Conservation (phyloP, 1,140 invertebrate genomes). For the Hyles euphorbiae region DNA sequence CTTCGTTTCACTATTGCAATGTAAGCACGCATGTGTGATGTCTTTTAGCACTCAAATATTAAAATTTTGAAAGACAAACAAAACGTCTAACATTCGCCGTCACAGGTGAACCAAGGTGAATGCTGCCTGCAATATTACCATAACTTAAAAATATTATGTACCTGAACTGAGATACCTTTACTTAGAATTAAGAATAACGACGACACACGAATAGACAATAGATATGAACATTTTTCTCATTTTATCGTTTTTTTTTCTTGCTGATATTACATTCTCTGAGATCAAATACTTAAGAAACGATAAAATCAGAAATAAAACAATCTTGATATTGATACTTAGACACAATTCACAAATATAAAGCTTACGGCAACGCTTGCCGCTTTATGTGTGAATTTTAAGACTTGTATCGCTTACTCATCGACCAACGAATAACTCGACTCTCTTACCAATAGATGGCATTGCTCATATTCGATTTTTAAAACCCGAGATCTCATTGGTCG, state of each 20-base stretch:
- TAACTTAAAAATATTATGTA: constrained; percentile 24
- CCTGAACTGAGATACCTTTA: not conserved
- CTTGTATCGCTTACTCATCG: constrained; percentile 44
- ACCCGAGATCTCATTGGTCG: constrained; percentile 32
- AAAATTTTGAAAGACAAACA: not conserved
- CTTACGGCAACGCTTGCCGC: constrained; percentile 65
- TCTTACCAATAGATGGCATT: not conserved
- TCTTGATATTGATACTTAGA: not conserved
- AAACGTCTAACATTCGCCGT: constrained; percentile 54
- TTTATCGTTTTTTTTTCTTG: too few relatives aligned
- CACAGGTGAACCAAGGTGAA: constrained; percentile 61
- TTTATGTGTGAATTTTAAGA: constrained; percentile 55
- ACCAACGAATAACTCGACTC: constrained; percentile 36
- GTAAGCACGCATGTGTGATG: constrained; percentile 66
- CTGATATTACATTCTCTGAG: too few relatives aligned
- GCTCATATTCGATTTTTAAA: constrained; percentile 9
- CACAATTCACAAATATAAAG: constrained; percentile 12
- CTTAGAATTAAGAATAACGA: too few relatives aligned
- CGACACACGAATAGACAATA: too few relatives aligned
- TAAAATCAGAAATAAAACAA: constrained; percentile 3
- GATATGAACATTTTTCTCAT: too few relatives aligned
- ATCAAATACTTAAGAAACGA: constrained; percentile 4
- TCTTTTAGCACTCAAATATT: constrained; percentile 44
- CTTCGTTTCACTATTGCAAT: constrained; percentile 61
- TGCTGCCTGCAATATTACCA: constrained; percentile 54